phyloP scores from a whole-genome alignment of 2,113 vertebrate species.

The Scopus umbretta region DNA sequence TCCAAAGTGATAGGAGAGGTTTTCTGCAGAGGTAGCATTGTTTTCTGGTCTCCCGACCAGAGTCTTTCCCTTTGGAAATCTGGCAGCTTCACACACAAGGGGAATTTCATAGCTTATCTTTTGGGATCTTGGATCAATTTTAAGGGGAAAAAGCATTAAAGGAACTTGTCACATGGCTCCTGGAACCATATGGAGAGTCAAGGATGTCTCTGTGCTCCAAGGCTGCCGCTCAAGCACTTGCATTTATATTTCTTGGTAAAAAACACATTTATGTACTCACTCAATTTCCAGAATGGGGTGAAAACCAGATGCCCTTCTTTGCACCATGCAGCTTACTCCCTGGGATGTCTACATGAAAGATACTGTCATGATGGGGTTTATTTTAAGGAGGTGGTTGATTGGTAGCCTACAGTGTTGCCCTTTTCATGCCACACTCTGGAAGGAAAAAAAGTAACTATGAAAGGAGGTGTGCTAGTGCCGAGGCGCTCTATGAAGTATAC shows the following conservation, averaged over 20 bases:
- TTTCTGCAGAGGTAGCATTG: neutral
- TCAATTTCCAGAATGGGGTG: constrained; percentile 42
- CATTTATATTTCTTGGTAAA: constrained; percentile 57
- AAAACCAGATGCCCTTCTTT: constrained; percentile 55
- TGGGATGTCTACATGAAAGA: constrained; percentile 49
- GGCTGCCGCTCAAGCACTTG: neutral
- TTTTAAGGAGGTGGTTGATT: constrained; percentile 54
- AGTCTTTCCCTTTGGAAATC: constrained; percentile 39
- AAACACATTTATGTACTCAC: neutral
- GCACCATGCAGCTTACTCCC: constrained; percentile 3
- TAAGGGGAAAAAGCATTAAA: constrained; percentile 9
- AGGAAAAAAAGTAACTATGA: neutral
- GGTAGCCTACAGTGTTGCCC: constrained; percentile 42
- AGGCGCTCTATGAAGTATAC: constrained; percentile 32
- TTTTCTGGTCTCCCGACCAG: neutral
- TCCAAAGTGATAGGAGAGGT: neutral
- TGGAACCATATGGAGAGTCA: constrained; percentile 5
- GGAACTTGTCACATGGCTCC: neutral
- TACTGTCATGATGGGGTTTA: constrained; percentile 32
- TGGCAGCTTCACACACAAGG: neutral
- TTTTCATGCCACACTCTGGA: constrained; percentile 48
- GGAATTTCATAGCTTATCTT: constrained; percentile 6
- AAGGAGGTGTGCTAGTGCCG: constrained; percentile 11
- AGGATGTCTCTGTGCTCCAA: neutral
- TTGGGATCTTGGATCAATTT: neutral